Percentiles rank a stretch among this genome's conserved stretches.
These are phyloP conservation scores for Cryptomyrus ogoouensis DNA, from an alignment of 2,113 vertebrate genomes.

Conservation along the genomic window DNA sequence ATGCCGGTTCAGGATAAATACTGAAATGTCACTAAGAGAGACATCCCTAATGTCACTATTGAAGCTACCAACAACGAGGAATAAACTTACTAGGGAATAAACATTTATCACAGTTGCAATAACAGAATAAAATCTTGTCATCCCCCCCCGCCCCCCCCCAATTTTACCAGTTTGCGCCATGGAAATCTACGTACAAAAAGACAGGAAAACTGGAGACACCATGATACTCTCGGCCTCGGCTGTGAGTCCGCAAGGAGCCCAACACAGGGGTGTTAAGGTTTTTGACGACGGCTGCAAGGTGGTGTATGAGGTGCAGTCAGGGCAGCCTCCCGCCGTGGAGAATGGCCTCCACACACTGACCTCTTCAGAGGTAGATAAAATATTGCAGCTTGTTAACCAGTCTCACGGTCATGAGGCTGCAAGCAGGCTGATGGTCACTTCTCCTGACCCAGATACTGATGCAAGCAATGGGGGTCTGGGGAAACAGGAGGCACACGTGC, in stretches of 20 bases:
- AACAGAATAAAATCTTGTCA: neutral
- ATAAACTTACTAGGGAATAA: neutral
- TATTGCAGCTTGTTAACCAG: conserved; percentile 80
- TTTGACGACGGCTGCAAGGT: conserved; percentile 91
- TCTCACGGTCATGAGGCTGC: conserved; percentile 60
- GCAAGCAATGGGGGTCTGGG: conserved; percentile 51
- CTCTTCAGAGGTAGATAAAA: conserved; percentile 80
- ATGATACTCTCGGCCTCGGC: conserved; percentile 84
- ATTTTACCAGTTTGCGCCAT: conserved; percentile 93
- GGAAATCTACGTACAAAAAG: conserved; percentile 97
- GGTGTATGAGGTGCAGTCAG: conserved; percentile 88
- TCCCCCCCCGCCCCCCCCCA: conserved; percentile 47
- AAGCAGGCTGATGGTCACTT: conserved; percentile 55
- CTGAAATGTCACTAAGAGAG: neutral
- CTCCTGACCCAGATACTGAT: conserved; percentile 58
- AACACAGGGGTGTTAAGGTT: conserved; percentile 85
- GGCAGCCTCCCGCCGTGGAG: conserved; percentile 77
- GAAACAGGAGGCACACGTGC: conserved; percentile 66
- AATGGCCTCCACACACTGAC: conserved; percentile 85
- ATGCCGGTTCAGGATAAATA: neutral
- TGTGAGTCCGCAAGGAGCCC: conserved; percentile 74
- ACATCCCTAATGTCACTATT: neutral
- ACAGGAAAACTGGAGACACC: conserved; percentile 88
- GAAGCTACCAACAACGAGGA: neutral
- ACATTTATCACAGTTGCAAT: neutral